These are phyloP conservation scores for Brachylomia viminalis DNA, from an alignment of 2,888 invertebrate genomes.

Conservation along the genomic window DNA sequence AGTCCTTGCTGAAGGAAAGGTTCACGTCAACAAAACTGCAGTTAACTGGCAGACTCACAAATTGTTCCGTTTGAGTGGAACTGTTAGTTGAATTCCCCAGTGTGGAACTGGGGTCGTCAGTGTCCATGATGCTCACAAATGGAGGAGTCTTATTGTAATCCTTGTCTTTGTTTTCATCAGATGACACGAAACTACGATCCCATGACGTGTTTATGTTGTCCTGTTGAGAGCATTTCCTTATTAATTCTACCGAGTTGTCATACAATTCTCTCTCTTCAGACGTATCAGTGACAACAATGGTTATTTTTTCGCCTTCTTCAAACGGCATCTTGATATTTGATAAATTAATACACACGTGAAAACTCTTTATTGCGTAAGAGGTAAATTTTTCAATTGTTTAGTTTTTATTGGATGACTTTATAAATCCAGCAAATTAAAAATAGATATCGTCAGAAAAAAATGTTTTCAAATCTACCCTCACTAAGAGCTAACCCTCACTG, in stretches of 20 bases:
- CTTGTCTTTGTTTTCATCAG: conserved; percentile 73
- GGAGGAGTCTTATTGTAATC: conserved; percentile 77
- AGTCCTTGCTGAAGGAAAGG: conserved; percentile 81
- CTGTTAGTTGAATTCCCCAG: conserved; percentile 70
- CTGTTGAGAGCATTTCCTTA: conserved; percentile 79
- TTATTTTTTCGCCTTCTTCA: conserved; percentile 58
- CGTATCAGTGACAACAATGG: conserved; percentile 66
- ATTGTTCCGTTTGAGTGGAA: conserved; percentile 81
- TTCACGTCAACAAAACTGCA: conserved; percentile 76
- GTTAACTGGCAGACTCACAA: conserved; percentile 69
- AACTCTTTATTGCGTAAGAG: conserved; percentile 21
- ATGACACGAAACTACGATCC: conserved; percentile 77
- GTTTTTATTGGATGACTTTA: background rate
- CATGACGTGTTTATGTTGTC: conserved; percentile 80
- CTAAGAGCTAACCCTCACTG: conserved; percentile 20
- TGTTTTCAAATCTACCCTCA: conserved; percentile 23
- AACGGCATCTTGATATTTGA: conserved; percentile 65
- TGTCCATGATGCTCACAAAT: conserved; percentile 79
- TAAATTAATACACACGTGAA: conserved; percentile 11
- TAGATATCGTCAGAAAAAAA: background rate
- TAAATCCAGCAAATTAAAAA: background rate
- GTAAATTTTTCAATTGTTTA: background rate
- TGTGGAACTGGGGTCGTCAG: conserved; percentile 73
- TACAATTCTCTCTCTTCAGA: conserved; percentile 68
- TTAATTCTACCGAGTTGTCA: conserved; percentile 80